Evolutionary conservation across 2,888 invertebrate genomes (phyloP), one percentile per base, ranked within the genome.

Genomic region (Synanthedon formicaeformis): DNA sequence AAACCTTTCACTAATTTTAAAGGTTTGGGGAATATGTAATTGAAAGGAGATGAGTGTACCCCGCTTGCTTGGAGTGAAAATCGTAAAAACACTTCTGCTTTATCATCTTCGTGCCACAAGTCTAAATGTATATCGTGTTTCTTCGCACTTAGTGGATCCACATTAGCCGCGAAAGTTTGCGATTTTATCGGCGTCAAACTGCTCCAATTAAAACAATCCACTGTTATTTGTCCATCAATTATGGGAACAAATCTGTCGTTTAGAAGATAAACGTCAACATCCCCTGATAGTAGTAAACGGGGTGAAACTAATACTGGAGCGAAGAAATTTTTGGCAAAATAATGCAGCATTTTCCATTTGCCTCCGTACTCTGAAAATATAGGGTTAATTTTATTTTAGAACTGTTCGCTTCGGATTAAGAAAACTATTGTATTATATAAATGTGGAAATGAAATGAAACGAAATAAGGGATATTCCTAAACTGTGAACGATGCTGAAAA

Each of bases 271-370:
- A 94, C 78, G 53, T 89, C 84, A 0, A 94, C 75, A 34, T 89
- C 79, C 14, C 89, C 80, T 0, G 81, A 69, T 0, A 69, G 53
- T 10, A 88, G 82, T 12, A 90, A 70, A 45, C 91, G 85, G 0
- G 90, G 90, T 0, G 90, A 92, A 13, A 94, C 89, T 16, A 94
- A 86, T 18, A 93, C 83, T 1, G 94, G 94, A 0, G 94, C 91
- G 71, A 98, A 96, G 71, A 98, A 97, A 1, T 94, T 89, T 60
- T 89, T 90, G 0, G 95, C 95, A 76, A 91, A 97, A 76, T 98
- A 96, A 67, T 99, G 98, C 2, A 96, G 81, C 90, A 95, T 92
- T 78, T 96, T 96, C 95, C 95, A 96, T 61, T 90, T 89, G 10
- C 94, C 93, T 41, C 89, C 89, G 66, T 89, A 92, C 77, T 96